These are phyloP conservation scores for Acridotheres tristis DNA, from an alignment of 2,797 vertebrate species.

Conservation along the genomic window DNA sequence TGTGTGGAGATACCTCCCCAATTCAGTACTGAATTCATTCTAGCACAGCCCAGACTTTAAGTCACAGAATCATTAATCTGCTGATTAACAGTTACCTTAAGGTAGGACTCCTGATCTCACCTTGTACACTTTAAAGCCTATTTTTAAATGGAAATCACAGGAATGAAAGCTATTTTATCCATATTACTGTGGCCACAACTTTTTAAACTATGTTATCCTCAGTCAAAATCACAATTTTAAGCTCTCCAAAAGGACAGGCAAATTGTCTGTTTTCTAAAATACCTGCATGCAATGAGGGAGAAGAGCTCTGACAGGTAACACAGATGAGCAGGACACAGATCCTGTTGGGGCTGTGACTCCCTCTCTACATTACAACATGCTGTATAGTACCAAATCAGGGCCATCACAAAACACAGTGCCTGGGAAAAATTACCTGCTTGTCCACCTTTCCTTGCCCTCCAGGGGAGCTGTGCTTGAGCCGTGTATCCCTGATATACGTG, in stretches of 20 bases:
- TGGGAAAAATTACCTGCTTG: constrained; percentile 15
- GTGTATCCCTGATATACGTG: neutral
- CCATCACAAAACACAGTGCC: neutral
- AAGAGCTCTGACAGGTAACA: neutral
- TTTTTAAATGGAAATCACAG: neutral
- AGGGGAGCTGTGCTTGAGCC: neutral
- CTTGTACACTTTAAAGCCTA: neutral
- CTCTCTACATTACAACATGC: neutral
- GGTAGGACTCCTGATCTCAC: neutral
- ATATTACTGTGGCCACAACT: neutral
- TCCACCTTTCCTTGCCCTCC: constrained; percentile 7
- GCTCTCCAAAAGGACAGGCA: neutral
- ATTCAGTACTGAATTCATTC: neutral
- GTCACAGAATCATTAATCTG: neutral
- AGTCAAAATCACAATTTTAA: neutral
- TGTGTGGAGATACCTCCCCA: neutral
- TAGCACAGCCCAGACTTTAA: neutral
- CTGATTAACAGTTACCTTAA: neutral
- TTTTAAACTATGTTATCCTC: neutral
- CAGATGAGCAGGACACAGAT: neutral
- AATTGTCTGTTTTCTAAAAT: neutral
- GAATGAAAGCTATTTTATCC: neutral
- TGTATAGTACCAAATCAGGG: neutral
- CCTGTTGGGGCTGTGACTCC: neutral
- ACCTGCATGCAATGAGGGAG: neutral